Conservation (phyloP, 2,888 invertebrate genomes). For the Ophion ellenae region DNA sequence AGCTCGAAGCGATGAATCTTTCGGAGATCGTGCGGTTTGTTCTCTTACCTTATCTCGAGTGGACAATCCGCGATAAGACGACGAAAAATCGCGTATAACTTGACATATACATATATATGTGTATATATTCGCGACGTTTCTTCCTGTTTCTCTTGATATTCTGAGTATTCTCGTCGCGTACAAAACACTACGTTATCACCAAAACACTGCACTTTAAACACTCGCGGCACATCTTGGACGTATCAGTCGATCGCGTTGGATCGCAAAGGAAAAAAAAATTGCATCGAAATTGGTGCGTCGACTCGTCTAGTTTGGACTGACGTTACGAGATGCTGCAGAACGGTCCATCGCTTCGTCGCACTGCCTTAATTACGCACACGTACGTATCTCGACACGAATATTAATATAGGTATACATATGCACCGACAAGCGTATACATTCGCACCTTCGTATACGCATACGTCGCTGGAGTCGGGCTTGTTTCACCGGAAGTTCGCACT, state of each 20-base stretch:
- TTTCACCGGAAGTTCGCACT: slow-evolving; percentile 8
- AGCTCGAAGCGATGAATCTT: not conserved
- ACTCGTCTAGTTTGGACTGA: not conserved
- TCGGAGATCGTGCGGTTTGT: not conserved
- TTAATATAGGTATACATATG: not conserved
- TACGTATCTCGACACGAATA: not conserved
- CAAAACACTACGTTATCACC: slow-evolving; percentile 81
- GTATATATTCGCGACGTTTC: slow-evolving; percentile 35
- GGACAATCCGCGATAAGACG: slow-evolving; percentile 57
- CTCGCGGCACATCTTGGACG: slow-evolving; percentile 81
- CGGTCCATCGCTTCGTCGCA: slow-evolving; percentile 5
- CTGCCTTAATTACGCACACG: not conserved
- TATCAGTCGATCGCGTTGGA: slow-evolving; percentile 38
- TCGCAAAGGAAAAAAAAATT: slow-evolving; percentile 5
- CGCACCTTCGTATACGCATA: slow-evolving; percentile 18
- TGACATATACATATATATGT: slow-evolving; percentile 9
- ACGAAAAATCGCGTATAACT: slow-evolving; percentile 2
- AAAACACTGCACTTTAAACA: slow-evolving; percentile 82
- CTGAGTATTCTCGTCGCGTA: slow-evolving; percentile 55
- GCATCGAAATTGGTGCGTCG: not conserved
- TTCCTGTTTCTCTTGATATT: slow-evolving; percentile 26
- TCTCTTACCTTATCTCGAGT: slow-evolving; percentile 65
- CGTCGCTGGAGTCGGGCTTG: not conserved
- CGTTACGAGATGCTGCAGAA: not conserved
- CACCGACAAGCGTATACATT: slow-evolving; percentile 12